These are phyloP conservation scores for Poecilia velifera DNA, from an alignment of 2,797 vertebrate species.

Conservation along the genomic window DNA sequence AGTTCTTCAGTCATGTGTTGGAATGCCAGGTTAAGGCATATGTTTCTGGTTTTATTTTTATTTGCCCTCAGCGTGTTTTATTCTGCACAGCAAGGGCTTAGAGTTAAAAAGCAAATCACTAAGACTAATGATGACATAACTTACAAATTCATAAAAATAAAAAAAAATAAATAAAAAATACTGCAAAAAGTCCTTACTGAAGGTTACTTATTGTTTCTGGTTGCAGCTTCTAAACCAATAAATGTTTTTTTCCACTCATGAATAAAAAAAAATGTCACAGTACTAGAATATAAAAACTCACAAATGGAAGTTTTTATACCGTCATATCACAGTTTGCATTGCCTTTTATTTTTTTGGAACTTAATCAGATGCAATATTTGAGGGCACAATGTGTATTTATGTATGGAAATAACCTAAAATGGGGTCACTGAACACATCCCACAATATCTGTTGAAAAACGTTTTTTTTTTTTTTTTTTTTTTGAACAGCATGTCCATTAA, in stretches of 20 bases:
- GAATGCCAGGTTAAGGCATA: constrained; percentile 59
- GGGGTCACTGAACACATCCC: not conserved
- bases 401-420: not conserved
- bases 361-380: not conserved
- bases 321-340: not conserved
- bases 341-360: not conserved
- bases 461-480: not conserved
- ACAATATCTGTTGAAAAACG: not conserved
- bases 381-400: not conserved
- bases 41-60: constrained; percentile 63
- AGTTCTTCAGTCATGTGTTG: constrained; percentile 58
- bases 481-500: constrained; percentile 33
- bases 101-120: constrained; percentile 28
- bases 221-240: not conserved
- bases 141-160: not conserved
- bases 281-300: not conserved
- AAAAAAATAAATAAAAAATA: constrained; percentile 1
- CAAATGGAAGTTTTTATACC: not conserved
- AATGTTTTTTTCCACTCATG: not conserved
- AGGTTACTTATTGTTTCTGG: not conserved
- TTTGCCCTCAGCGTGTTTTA: constrained; percentile 47
- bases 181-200: not conserved
- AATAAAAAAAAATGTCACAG: not conserved
- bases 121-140: constrained; percentile 1
- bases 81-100: constrained; percentile 44